A percentile compares a stretch with the other conserved stretches of the same genome.
These are phyloP conservation scores for Anabas testudineus DNA, from an alignment of 2,797 vertebrate genomes.

Conservation along the genomic window DNA sequence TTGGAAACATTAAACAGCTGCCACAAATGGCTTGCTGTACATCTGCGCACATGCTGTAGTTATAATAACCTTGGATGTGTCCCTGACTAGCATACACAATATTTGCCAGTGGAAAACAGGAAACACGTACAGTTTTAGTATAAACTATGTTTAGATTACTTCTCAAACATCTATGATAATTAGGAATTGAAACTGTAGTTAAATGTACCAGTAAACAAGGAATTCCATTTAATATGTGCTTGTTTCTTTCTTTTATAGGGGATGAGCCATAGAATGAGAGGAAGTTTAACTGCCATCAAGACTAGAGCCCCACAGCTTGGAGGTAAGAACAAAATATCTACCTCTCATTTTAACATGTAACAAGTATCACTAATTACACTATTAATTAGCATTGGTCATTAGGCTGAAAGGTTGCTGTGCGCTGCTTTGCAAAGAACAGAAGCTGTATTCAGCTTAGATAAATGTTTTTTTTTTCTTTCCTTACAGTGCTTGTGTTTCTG, in stretches of 20 bases:
- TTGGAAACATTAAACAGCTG: not conserved
- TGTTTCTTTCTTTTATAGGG: conserved; percentile 81
- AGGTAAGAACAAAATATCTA: conserved; percentile 81
- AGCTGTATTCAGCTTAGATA: no score
- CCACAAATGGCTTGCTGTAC: not conserved
- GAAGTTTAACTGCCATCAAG: conserved; percentile 93
- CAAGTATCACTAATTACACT: no score
- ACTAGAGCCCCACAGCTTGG: conserved; percentile 94
- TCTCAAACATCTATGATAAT: not conserved
- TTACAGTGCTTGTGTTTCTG: not conserved
- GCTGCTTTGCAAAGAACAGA: no score
- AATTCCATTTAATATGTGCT: conserved; percentile 9
- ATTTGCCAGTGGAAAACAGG: not conserved
- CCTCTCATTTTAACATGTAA: no score
- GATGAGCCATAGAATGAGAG: conserved; percentile 92
- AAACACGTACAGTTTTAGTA: no score
- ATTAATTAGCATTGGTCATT: no score
- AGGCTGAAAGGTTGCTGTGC: no score
- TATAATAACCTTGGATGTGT: no score
- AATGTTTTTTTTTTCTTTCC: no score
- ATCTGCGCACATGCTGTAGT: no score
- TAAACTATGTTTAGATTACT: not conserved
- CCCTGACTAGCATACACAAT: no score
- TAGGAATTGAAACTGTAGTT: not conserved
- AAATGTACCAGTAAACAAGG: no score